Base-by-base conservation (phyloP, 2,888 invertebrate genomes). In the Limnephilus lunatus region DNA sequence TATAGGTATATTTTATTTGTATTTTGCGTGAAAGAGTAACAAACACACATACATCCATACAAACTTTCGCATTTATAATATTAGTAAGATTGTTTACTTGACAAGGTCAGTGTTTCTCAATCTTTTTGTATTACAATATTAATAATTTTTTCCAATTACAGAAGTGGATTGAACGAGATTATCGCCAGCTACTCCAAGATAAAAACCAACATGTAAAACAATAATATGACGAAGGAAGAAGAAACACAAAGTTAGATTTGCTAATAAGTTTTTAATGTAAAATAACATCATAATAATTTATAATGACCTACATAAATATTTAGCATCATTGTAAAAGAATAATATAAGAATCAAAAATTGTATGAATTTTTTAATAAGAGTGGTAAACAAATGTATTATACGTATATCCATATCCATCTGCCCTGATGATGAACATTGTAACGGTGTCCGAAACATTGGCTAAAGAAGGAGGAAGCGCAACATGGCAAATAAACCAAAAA, bases 131-230 rank as follows among this genome's bases (percentile, higher is more conserved):
- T 15, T 53, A 53, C 85, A 87, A 19, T 93, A 93, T 44, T 81
- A 92, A 3, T 82, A 11, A 31, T 82, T 83, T 19, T 83, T 92
- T 91, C 2, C 2, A 68, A n/a, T 93, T 94, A 44, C 92, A 94
- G 94, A 89, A 94, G 92, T 89, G 92, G 93, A 15, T 82, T 94
- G 11, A 93, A 91, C 11, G 94, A 94, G 87, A 92, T 94, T 5
- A 81, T 90, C 30, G 48, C 44, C 4, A 48, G 25, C 15, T 89
- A 91, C 39, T 92, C 92, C 11, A 91, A 92, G 53, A 85, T 91
- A 89, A 91, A 82, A 89, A 68, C 25, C n/a, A 25, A 39, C 30
- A 83, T 32, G 35, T 35, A 83, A 83, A 83, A 83, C 35, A 83
- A 83, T 32, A 83, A 83, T 19, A 25, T 68, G 25, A 68, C 25